phyloP scores from a whole-genome alignment of 2,888 invertebrate species.

The Petrophora chlorosata region DNA sequence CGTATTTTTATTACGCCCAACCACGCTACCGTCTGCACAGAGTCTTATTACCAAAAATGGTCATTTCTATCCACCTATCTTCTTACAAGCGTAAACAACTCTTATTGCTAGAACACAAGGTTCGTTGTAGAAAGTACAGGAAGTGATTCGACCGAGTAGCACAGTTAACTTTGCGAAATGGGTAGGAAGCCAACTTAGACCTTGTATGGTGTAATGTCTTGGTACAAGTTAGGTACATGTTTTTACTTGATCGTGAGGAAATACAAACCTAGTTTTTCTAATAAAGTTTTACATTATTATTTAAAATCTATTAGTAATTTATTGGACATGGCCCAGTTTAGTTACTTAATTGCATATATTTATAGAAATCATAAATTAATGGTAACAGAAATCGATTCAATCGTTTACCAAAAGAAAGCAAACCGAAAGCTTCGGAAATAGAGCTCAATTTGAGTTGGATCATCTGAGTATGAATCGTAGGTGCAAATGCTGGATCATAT shows the following conservation, averaged over 20 bases:
- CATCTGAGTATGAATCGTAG: too few species aligned
- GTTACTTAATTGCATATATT: too few species aligned
- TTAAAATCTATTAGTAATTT: too few species aligned
- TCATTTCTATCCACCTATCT: slow-evolving; percentile 41
- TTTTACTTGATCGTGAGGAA: slow-evolving; percentile 9
- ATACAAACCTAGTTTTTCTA: slow-evolving; percentile 1
- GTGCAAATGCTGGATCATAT: too few species aligned
- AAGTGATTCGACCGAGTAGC: slow-evolving; percentile 40
- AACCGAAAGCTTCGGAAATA: too few species aligned
- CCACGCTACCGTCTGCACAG: slow-evolving; percentile 47
- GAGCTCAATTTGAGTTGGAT: too few species aligned
- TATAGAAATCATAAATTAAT: too few species aligned
- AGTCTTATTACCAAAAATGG: slow-evolving; percentile 61
- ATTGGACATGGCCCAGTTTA: too few species aligned
- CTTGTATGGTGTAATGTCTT: slow-evolving; percentile 50
- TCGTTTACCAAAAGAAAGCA: too few species aligned
- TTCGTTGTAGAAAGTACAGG: slow-evolving; percentile 19
- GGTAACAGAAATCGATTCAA: too few species aligned
- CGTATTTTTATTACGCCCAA: slow-evolving; percentile 44
- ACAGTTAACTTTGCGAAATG: slow-evolving; percentile 59
- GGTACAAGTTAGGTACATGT: slow-evolving; percentile 7
- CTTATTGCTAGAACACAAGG: slow-evolving; percentile 28
- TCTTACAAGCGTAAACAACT: slow-evolving; percentile 21
- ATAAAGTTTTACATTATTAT: too few species aligned
- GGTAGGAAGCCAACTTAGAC: slow-evolving; percentile 49